A percentile compares a stretch with the other conserved stretches of the same genome.
phyloP scores from a whole-genome alignment of 30 jellyfish, hydroid and myxozoan genomes.

The Mastigias papua region DNA sequence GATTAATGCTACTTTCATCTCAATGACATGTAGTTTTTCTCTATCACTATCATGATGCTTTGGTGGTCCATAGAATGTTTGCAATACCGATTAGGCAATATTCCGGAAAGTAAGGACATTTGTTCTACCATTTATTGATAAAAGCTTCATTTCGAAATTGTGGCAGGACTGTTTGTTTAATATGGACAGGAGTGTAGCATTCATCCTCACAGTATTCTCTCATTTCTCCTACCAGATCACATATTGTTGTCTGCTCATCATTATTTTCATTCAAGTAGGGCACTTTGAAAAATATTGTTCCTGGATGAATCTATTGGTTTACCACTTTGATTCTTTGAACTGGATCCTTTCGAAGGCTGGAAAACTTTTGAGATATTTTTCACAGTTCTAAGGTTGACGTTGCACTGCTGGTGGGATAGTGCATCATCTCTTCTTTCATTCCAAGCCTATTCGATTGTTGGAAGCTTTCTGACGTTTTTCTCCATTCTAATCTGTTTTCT shows the following conservation, averaged over 20 bases:
- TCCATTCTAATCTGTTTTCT: too few species aligned
- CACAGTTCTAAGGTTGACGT: conserved; percentile 66
- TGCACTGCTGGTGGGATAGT: conserved; percentile 71
- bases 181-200: conserved; percentile 52
- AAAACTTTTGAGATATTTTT: conserved; percentile 59
- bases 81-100: too few species aligned
- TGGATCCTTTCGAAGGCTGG: conserved; percentile 44
- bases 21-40: too few species aligned
- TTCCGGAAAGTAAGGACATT: too few species aligned
- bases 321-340: conserved; percentile 43
- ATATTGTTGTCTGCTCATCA: conserved; percentile 61
- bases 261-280: conserved; percentile 48
- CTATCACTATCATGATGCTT: too few species aligned
- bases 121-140: too few species aligned
- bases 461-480: too few species aligned
- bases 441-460: too few species aligned
- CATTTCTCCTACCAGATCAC: conserved; percentile 66
- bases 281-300: background rate
- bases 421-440: too few species aligned
- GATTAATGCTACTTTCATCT: too few species aligned
- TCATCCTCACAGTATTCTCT: conserved; percentile 68
- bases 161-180: conserved; percentile 45
- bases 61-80: too few species aligned
- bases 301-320: conserved; percentile 47
- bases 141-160: conserved; percentile 45